Evolutionary conservation across 2,888 invertebrate species (phyloP).

Genomic region (Holacanthella duospinosa): DNA sequence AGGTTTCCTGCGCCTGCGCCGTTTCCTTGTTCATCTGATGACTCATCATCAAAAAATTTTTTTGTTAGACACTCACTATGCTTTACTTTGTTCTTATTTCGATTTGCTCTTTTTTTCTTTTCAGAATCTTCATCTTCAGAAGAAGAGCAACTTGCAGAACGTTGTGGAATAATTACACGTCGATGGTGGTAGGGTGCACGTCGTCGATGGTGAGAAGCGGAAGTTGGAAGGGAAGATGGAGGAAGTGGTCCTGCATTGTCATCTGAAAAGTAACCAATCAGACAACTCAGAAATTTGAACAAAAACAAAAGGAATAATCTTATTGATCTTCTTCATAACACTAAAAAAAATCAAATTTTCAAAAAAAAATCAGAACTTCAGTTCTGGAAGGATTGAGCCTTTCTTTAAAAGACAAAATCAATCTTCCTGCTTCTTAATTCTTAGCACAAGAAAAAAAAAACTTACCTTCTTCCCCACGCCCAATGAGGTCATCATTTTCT

Average conservation of each 20-base stretch:
- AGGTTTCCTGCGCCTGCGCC: neutral
- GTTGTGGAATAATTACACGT: conserved; percentile 20
- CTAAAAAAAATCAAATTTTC: neutral
- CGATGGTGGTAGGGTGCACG: conserved; percentile 14
- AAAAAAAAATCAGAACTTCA: too few relatives aligned
- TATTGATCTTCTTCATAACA: too few relatives aligned
- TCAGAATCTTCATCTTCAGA: conserved; percentile 26
- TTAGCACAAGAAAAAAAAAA: neutral
- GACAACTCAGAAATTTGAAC: too few relatives aligned
- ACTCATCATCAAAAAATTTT: conserved; percentile 54
- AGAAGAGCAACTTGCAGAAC: conserved; percentile 22
- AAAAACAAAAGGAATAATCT: too few relatives aligned
- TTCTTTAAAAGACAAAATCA: neutral
- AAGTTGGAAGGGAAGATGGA: conserved; percentile 4
- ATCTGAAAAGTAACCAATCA: too few relatives aligned
- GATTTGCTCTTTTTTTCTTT: conserved; percentile 19
- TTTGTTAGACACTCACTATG: conserved; percentile 8
- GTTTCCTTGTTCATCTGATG: conserved; percentile 60
- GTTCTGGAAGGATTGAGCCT: neutral
- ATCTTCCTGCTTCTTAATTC: neutral
- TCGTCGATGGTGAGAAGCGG: neutral
- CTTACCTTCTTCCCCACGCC: conserved; percentile 16
- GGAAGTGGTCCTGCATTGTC: conserved; percentile 20
- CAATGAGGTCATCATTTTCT: conserved; percentile 13
- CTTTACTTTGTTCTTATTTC: conserved; percentile 13